These are phyloP conservation scores for Solenopsis fugax DNA, from an alignment of 1,140 invertebrate genomes.

Conservation along the genomic window DNA sequence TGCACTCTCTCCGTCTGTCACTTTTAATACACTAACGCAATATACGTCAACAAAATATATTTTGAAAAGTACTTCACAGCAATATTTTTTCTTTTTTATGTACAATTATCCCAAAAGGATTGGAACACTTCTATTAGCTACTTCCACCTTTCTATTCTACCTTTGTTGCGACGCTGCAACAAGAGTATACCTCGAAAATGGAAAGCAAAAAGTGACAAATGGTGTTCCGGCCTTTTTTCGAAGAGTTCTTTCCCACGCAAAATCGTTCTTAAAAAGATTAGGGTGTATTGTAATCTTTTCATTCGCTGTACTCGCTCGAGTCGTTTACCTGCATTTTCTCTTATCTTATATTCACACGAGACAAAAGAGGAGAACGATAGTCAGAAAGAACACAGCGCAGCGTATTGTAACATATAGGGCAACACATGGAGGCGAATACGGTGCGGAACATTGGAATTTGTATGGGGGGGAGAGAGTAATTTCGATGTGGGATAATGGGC, in stretches of 20 bases:
- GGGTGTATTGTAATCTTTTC: not conserved
- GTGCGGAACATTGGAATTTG: conserved; percentile 36
- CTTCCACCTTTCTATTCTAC: not conserved
- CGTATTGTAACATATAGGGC: conserved; percentile 15
- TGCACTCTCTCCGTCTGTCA: not conserved
- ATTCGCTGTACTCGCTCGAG: not conserved
- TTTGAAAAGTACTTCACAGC: not conserved
- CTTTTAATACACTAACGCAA: conserved; percentile 3
- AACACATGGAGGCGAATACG: conserved; percentile 43
- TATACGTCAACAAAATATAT: not conserved
- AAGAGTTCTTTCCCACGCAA: not conserved
- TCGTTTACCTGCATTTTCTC: not conserved
- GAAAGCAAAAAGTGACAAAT: not conserved
- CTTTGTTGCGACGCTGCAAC: not conserved
- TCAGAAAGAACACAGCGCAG: conserved; percentile 40
- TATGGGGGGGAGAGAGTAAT: not conserved
- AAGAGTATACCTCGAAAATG: not conserved
- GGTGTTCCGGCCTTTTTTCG: not conserved
- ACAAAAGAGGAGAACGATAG: conserved; percentile 27
- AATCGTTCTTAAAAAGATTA: not conserved
- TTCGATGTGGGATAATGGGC: not conserved
- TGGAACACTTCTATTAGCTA: not conserved
- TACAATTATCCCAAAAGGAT: conserved; percentile 24
- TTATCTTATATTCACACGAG: not conserved
- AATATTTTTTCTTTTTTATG: conserved; percentile 15